Conservation (phyloP, 1,140 invertebrate species). For the Drosophila bipectinata region DNA sequence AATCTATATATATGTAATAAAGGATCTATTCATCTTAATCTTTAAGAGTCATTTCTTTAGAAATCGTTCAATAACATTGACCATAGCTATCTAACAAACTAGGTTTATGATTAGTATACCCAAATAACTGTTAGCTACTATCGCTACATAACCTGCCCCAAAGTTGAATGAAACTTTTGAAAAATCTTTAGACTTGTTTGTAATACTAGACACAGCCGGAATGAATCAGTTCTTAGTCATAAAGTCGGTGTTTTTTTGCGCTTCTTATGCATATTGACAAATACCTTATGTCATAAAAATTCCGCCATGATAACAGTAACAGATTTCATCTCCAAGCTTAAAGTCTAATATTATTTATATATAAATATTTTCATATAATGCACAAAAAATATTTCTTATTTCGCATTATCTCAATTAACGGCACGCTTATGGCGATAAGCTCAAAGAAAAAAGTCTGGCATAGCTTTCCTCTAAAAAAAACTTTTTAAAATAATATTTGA, state of each 20-base stretch:
- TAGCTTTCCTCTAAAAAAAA: neutral
- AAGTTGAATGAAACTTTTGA: neutral
- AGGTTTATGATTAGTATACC: no score
- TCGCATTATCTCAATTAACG: slow-evolving; percentile 3
- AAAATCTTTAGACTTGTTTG: neutral
- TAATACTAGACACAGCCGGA: slow-evolving; percentile 10
- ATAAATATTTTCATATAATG: neutral
- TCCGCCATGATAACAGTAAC: slow-evolving; percentile 29
- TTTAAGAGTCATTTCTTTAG: no score
- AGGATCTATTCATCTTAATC: no score
- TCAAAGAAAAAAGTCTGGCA: neutral
- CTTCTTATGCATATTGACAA: slow-evolving; percentile 1
- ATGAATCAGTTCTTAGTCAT: slow-evolving; percentile 8
- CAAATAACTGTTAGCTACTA: no score
- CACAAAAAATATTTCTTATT: neutral
- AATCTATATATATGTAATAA: no score
- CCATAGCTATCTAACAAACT: no score
- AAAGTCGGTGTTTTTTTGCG: neutral
- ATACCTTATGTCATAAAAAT: slow-evolving; percentile 19
- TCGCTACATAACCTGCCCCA: slow-evolving; percentile 41
- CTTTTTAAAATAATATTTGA: slow-evolving; percentile 6
- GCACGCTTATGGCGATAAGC: slow-evolving; percentile 46
- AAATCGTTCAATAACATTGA: no score
- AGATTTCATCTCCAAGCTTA: slow-evolving; percentile 17
- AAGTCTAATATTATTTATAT: slow-evolving; percentile 42